Percentiles rank a stretch among this genome's conserved stretches.
Conservation (phyloP, 2,113 vertebrate species). For the Sakesphorus luctuosus region DNA sequence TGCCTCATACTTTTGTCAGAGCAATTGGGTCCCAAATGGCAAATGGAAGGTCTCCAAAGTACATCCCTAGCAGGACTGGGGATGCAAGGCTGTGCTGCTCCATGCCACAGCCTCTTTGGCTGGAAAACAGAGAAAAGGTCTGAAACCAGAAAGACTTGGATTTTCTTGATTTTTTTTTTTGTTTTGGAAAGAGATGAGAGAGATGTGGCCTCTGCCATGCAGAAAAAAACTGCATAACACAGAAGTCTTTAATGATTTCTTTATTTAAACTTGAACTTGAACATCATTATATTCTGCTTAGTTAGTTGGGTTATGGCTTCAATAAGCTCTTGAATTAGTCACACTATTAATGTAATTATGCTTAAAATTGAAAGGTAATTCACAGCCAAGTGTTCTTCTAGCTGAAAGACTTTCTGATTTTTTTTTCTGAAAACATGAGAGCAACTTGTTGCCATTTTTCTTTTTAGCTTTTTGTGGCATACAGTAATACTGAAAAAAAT, state of each 20-base stretch:
- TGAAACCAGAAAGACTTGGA: not conserved
- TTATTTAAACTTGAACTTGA: not conserved
- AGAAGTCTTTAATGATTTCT: not conserved
- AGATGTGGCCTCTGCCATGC: not conserved
- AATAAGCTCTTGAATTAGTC: conserved; percentile 17
- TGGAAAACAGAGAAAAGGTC: not conserved
- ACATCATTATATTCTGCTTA: not conserved
- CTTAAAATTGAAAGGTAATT: not conserved
- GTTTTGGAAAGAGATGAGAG: not conserved
- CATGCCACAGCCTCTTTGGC: fast-evolving
- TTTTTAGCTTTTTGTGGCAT: not conserved
- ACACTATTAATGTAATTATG: not conserved
- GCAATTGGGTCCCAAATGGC: not conserved
- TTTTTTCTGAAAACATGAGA: not conserved
- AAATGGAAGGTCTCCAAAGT: not conserved
- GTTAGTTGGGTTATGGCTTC: not conserved
- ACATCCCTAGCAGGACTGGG: not conserved
- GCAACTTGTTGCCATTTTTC: not conserved
- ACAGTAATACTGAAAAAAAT: not conserved
- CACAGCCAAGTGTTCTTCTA: not conserved
- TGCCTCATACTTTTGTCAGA: fast-evolving
- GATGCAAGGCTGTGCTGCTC: not conserved
- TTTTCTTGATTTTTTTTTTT: not conserved
- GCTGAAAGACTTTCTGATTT: not conserved
- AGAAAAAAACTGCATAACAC: not conserved